phyloP scores from a whole-genome alignment of 1,140 invertebrate genomes.

The Apolygus lucorum region DNA sequence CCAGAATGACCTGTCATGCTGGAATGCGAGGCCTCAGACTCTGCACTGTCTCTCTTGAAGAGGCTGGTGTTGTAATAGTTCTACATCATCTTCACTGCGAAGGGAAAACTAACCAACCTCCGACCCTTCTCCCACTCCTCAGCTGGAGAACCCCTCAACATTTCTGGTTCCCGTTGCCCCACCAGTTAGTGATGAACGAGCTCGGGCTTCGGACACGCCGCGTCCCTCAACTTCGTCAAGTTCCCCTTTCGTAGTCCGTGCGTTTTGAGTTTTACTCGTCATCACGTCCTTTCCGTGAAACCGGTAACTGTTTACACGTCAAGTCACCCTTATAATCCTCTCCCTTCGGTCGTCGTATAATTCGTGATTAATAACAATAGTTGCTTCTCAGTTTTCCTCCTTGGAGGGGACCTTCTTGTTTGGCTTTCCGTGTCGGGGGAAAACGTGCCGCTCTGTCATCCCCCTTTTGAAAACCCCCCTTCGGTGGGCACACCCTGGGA shows the following conservation, averaged over 20 bases:
- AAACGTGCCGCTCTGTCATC: background rate
- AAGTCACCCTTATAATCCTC: background rate
- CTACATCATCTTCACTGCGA: no score
- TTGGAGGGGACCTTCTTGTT: background rate
- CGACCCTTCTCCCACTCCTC: background rate
- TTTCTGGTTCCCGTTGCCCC: background rate
- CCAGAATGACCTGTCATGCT: no score
- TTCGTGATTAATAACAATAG: conserved; percentile 14
- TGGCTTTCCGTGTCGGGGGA: background rate
- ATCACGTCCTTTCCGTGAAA: no score
- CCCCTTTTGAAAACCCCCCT: background rate
- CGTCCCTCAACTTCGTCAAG: no score
- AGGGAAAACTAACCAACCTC: no score
- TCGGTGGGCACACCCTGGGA: background rate
- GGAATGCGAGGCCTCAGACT: no score
- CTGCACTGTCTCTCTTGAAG: no score
- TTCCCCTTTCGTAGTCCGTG: no score
- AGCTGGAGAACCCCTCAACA: background rate
- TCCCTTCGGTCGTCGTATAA: background rate
- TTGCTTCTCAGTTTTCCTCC: background rate
- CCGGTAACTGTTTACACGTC: background rate
- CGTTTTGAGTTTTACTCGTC: no score
- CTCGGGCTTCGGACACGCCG: no score
- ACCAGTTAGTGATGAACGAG: background rate
- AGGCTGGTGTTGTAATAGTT: no score